A percentile compares a stretch with the other conserved stretches of the same genome.
Conservation (phyloP, 2,113 vertebrate species). For the Scophthalmus maximus region DNA sequence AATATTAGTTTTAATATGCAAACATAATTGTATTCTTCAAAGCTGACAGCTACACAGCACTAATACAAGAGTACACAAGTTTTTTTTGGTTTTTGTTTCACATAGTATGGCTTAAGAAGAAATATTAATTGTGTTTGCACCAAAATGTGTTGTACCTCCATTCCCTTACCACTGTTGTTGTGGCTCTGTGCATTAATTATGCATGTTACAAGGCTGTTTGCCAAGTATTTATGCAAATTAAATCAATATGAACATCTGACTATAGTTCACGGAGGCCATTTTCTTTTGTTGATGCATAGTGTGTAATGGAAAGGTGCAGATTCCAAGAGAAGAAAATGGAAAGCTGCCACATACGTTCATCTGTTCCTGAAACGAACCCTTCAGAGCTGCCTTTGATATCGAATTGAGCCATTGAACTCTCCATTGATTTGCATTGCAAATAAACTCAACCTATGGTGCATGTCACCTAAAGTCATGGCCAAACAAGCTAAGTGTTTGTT, state of each 20-base stretch:
- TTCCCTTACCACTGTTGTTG: slow-evolving; percentile 21
- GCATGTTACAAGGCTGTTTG: slow-evolving; percentile 17
- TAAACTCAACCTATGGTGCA: background rate
- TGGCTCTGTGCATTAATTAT: slow-evolving; percentile 29
- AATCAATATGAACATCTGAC: slow-evolving; percentile 34
- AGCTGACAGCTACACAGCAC: background rate
- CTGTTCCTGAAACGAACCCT: slow-evolving; percentile 27
- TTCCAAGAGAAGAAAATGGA: background rate
- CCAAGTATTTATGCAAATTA: slow-evolving; percentile 58
- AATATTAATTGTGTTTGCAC: background rate
- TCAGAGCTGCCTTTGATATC: slow-evolving; percentile 41
- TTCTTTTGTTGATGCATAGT: slow-evolving; percentile 19
- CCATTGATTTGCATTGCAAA: slow-evolving; percentile 52
- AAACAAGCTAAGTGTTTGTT: background rate
- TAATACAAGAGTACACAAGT: too few species aligned
- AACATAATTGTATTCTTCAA: background rate
- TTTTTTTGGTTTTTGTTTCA: too few species aligned
- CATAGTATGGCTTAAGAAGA: too few species aligned
- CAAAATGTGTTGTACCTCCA: background rate
- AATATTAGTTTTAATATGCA: background rate
- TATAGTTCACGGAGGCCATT: slow-evolving; percentile 33
- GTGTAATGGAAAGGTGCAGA: slow-evolving; percentile 33
- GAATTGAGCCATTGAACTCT: slow-evolving; percentile 38
- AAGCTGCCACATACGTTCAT: slow-evolving; percentile 15
- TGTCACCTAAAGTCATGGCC: background rate